Evolutionary conservation across 2,888 invertebrate genomes (phyloP).

Genomic region (Caenorhabditis sp.): DNA sequence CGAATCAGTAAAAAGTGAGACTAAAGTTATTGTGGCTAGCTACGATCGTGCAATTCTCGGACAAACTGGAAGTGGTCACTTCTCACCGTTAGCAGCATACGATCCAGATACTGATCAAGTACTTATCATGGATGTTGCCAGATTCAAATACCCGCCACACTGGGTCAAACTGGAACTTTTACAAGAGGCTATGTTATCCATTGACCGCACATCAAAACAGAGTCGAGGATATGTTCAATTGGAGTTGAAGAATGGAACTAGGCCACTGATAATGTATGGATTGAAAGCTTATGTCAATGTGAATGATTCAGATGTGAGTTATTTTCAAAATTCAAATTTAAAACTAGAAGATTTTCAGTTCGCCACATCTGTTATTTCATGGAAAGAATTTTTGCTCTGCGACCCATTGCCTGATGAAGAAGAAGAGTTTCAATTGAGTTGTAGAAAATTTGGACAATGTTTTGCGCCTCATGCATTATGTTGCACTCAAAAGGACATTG

Average conservation of each 20-base stretch:
- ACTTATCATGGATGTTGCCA: slow-evolving; percentile 72
- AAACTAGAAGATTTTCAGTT: slow-evolving; percentile 40
- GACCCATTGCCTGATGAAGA: slow-evolving; percentile 39
- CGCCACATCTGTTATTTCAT: slow-evolving; percentile 44
- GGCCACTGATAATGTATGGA: slow-evolving; percentile 57
- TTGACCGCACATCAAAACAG: slow-evolving; percentile 66
- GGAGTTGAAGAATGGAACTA: slow-evolving; percentile 31
- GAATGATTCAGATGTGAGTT: slow-evolving; percentile 45
- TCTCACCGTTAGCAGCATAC: slow-evolving; percentile 71
- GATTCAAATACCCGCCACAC: slow-evolving; percentile 72
- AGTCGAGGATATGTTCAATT: slow-evolving; percentile 42
- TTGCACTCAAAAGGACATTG: slow-evolving; percentile 48
- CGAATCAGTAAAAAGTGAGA: slow-evolving; percentile 50
- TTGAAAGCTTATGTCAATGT: slow-evolving; percentile 50
- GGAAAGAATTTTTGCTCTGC: slow-evolving; percentile 50
- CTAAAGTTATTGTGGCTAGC: slow-evolving; percentile 67
- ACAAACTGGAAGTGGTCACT: slow-evolving; percentile 72
- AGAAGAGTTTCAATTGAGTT: slow-evolving; percentile 46
- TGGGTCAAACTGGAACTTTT: slow-evolving; percentile 70
- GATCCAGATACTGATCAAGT: slow-evolving; percentile 68
- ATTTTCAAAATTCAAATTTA: neutral
- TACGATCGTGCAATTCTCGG: slow-evolving; percentile 70
- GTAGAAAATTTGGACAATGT: slow-evolving; percentile 51
- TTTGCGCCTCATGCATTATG: slow-evolving; percentile 52
- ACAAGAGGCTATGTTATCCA: slow-evolving; percentile 70